A percentile compares a stretch with the other conserved stretches of the same genome.
Conservation (phyloP, 2,888 invertebrate genomes). For the Pocota personata region DNA sequence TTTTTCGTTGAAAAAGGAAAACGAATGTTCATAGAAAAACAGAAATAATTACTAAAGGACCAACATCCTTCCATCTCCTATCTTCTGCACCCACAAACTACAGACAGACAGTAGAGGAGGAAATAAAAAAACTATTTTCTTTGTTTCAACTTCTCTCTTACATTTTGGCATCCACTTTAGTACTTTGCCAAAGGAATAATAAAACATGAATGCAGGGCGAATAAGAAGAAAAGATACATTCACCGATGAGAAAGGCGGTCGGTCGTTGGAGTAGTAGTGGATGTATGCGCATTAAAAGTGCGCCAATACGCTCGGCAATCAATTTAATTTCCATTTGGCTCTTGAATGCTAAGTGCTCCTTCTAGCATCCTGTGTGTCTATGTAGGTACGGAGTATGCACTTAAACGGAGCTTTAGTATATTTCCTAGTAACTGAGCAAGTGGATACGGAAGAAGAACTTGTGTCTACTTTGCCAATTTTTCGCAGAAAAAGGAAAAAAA, state of each 20-base stretch:
- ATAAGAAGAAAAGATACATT: constrained; percentile 16
- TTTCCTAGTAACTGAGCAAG: constrained; percentile 34
- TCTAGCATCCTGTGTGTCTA: constrained; percentile 18
- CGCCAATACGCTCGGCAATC: constrained; percentile 71
- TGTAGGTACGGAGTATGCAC: not conserved
- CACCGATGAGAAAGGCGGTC: constrained; percentile 6
- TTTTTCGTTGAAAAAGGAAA: not conserved
- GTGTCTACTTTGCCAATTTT: constrained; percentile 55
- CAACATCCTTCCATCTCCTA: not conserved
- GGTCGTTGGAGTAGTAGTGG: not conserved
- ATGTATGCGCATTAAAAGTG: constrained; percentile 68
- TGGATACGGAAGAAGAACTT: constrained; percentile 35
- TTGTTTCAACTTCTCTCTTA: constrained; percentile 37
- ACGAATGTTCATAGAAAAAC: constrained; percentile 16
- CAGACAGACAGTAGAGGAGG: not conserved
- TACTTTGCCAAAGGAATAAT: constrained; percentile 39
- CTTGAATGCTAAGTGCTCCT: constrained; percentile 65
- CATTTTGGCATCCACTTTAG: constrained; percentile 27
- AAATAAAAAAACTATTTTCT: constrained; percentile 5
- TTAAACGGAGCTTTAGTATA: constrained; percentile 32
- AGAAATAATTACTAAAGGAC: constrained; percentile 45
- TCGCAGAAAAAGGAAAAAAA: not conserved
- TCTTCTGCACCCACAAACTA: constrained; percentile 21
- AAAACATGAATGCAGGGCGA: constrained; percentile 25
- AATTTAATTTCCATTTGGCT: constrained; percentile 73